A percentile compares a stretch with the other conserved stretches of the same genome.
phyloP scores from a whole-genome alignment of 2,888 invertebrate genomes.

The Nycteola revayana region DNA sequence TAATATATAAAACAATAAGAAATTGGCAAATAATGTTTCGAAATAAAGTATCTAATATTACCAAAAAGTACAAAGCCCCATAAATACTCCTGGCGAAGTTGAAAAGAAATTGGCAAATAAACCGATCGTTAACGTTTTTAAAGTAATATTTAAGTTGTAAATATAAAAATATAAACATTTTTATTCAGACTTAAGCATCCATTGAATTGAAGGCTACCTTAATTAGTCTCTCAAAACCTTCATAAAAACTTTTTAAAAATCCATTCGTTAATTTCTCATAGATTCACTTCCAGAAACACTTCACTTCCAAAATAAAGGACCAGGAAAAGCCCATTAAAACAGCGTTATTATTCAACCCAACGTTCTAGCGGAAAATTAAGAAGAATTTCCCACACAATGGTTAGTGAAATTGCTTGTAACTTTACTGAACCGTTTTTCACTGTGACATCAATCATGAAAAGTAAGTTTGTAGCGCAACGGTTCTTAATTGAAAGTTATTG shows the following conservation, averaged over 20 bases:
- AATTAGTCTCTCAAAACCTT: no score
- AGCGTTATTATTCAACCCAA: constrained; percentile 58
- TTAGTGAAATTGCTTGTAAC: constrained; percentile 52
- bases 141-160: no score
- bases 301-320: constrained; percentile 52
- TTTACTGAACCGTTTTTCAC: constrained; percentile 40
- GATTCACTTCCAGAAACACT: constrained; percentile 40
- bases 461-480: constrained; percentile 32
- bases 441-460: constrained; percentile 46
- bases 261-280: constrained; percentile 27
- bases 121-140: no score
- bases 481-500: constrained; percentile 48
- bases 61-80: no score
- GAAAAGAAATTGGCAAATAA: no score
- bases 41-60: no score
- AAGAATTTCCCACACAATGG: constrained; percentile 59
- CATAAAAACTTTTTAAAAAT: constrained; percentile 7
- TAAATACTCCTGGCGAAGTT: no score
- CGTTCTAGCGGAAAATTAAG: constrained; percentile 68
- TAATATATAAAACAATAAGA: no score
- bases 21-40: no score
- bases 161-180: no score
- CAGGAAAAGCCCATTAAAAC: constrained; percentile 58
- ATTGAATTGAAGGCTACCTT: neutral
- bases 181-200: no score